A percentile compares a stretch with the other conserved stretches of the same genome.
Conservation (phyloP, 2,797 vertebrate genomes). For the Molothrus ater region DNA sequence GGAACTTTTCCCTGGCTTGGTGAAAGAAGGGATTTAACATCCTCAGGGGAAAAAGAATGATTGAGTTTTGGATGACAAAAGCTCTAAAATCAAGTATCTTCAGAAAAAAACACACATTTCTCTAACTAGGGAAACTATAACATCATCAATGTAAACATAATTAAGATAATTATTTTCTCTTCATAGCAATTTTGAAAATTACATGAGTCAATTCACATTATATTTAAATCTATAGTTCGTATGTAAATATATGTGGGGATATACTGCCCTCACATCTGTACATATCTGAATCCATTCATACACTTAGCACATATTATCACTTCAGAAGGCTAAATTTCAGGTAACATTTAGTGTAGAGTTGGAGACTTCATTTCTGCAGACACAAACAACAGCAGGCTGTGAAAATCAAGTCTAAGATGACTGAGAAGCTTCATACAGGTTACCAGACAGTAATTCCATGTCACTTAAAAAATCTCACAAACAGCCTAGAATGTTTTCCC, state of each 20-base stretch:
- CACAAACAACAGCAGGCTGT: background rate
- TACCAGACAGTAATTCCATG: background rate
- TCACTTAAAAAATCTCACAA: background rate
- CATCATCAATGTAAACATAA: background rate
- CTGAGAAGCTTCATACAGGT: background rate
- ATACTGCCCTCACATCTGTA: background rate
- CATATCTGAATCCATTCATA: background rate
- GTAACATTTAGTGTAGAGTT: background rate
- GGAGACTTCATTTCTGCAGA: background rate
- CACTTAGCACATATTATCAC: background rate
- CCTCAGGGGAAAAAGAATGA: background rate
- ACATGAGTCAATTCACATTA: background rate
- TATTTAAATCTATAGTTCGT: background rate
- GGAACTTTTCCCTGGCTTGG: background rate
- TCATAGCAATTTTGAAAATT: background rate
- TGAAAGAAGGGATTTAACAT: background rate
- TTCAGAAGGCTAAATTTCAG: background rate
- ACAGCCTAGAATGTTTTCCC: fast-evolving
- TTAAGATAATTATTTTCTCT: background rate
- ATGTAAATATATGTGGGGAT: background rate
- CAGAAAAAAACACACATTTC: background rate
- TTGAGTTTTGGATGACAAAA: background rate
- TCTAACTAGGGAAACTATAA: background rate
- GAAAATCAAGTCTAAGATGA: background rate
- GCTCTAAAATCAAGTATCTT: background rate